These are phyloP conservation scores for Aselliscus stoliczkanus DNA, from an alignment of 2,797 vertebrate genomes.

Conservation along the genomic window DNA sequence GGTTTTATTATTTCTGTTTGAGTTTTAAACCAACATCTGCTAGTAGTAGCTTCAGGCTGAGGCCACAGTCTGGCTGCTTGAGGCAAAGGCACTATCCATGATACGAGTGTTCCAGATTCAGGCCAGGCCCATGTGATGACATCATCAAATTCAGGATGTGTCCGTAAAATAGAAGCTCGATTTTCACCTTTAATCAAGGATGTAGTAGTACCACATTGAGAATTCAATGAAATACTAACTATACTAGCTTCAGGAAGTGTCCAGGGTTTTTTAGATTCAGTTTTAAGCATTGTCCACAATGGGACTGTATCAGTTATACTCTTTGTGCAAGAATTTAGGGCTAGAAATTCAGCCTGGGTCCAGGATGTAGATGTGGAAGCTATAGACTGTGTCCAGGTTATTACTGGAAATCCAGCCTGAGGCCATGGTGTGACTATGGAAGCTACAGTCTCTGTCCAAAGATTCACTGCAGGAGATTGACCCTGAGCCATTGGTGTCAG, in stretches of 20 bases:
- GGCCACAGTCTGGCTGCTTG: background rate
- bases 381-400: background rate
- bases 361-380: background rate
- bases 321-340: background rate
- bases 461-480: background rate
- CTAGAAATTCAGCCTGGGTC: background rate
- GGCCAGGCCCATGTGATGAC: background rate
- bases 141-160: background rate
- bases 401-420: background rate
- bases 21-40: background rate
- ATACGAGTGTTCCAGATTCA: background rate
- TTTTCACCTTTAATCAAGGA: background rate
- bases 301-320: background rate
- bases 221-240: background rate
- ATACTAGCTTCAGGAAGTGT: background rate
- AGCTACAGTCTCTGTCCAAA: background rate
- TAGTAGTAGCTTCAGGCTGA: background rate
- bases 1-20: background rate
- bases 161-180: background rate
- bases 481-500: background rate
- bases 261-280: background rate
- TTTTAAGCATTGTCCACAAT: background rate
- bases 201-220: background rate
- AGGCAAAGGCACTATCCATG: background rate
- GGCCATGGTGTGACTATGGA: background rate